A percentile compares a stretch with the other conserved stretches of the same genome.
Evolutionary conservation across 2,888 invertebrate species (phyloP).

Genomic region (Drosophila trichaetosa): DNA sequence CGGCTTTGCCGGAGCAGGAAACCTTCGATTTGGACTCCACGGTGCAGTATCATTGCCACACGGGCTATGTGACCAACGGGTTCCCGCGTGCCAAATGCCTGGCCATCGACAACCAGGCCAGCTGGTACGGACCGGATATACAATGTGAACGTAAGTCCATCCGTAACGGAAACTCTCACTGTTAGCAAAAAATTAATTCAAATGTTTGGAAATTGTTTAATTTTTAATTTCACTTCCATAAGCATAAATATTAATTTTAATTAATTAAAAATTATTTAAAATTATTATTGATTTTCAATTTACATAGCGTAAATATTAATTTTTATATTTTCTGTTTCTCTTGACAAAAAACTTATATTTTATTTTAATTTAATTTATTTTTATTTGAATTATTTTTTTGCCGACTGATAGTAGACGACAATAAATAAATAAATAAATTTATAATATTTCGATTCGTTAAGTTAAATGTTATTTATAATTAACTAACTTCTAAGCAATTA

Average conservation of each 20-base stretch:
- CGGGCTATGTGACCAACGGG: constrained; percentile 97
- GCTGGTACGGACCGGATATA: constrained; percentile 99
- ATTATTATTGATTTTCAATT: background rate
- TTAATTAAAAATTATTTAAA: background rate
- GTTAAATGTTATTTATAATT: background rate
- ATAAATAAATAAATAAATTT: background rate
- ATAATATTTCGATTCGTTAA: background rate
- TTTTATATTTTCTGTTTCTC: accelerated
- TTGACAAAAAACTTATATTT: background rate
- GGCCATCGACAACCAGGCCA: constrained; percentile 93
- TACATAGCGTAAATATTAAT: background rate
- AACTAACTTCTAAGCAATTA: background rate
- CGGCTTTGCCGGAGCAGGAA: constrained; percentile 93
- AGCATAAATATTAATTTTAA: background rate
- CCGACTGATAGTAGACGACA: accelerated
- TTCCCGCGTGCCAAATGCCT: constrained; percentile 97
- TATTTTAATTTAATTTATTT: background rate
- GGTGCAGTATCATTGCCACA: constrained; percentile 96
- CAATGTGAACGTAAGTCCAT: constrained; percentile 93
- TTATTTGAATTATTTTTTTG: background rate
- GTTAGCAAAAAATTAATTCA: background rate
- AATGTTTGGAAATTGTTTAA: background rate
- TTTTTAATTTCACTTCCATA: background rate
- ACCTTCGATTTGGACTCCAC: constrained; percentile 96
- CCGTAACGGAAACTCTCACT: background rate